These are phyloP conservation scores for Diplodus sargus DNA, from an alignment of 2,797 vertebrate species.

Conservation along the genomic window DNA sequence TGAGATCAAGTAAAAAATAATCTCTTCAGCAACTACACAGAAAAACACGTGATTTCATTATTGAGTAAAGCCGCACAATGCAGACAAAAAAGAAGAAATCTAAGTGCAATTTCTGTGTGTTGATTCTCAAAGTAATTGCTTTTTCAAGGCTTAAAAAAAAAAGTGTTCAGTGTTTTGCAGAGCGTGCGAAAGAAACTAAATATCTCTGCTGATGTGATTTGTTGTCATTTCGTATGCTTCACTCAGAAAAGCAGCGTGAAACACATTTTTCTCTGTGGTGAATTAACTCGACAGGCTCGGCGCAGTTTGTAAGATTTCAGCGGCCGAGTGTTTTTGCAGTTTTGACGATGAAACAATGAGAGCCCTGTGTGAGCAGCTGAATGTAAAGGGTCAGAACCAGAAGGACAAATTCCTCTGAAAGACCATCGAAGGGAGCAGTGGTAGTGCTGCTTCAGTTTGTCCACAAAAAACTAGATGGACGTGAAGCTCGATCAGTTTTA, in stretches of 20 bases:
- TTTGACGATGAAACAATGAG: constrained; percentile 42
- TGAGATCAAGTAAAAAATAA: neutral
- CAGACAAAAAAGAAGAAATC: constrained; percentile 8
- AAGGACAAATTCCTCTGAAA: constrained; percentile 53
- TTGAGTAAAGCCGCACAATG: neutral
- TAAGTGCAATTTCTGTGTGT: constrained; percentile 16
- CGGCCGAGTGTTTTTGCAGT: neutral
- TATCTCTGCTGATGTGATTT: neutral
- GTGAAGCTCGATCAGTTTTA: neutral
- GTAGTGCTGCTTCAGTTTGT: neutral
- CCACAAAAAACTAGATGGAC: constrained; percentile 2
- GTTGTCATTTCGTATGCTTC: constrained; percentile 29
- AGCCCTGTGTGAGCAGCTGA: constrained; percentile 36
- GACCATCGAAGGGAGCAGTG: constrained; percentile 25
- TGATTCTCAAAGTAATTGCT: constrained; percentile 29
- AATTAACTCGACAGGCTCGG: constrained; percentile 22
- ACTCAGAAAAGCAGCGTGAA: constrained; percentile 45
- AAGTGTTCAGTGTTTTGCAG: neutral
- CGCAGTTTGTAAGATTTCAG: constrained; percentile 35
- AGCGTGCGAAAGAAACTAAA: neutral
- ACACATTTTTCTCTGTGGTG: constrained; percentile 26
- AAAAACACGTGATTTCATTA: constrained; percentile 17
- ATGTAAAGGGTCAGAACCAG: constrained; percentile 49
- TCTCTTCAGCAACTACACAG: neutral
- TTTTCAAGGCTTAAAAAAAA: constrained; percentile 1